A percentile compares a stretch with the other conserved stretches of the same genome.
Conservation (phyloP, 1,140 invertebrate genomes). For the Nomia melanderi region DNA sequence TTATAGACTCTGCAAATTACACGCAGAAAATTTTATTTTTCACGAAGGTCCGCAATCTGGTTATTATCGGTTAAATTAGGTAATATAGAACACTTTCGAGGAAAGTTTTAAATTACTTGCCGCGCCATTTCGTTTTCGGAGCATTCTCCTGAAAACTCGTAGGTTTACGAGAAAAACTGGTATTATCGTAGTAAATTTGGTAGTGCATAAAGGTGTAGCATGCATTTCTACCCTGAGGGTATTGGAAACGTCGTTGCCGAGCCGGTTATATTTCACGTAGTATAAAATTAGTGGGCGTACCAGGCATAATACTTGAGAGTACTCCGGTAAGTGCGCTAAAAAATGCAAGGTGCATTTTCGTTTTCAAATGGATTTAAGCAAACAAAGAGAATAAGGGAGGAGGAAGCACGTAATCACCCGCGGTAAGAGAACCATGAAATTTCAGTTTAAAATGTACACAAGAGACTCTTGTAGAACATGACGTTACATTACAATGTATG, state of each 20-base stretch:
- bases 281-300: constrained; percentile 51
- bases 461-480: too few relatives aligned
- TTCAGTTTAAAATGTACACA: background rate
- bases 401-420: background rate
- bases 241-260: constrained; percentile 53
- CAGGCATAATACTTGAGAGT: constrained; percentile 54
- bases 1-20: too few relatives aligned
- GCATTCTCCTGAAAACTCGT: background rate
- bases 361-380: constrained; percentile 26
- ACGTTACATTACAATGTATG: too few relatives aligned
- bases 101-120: background rate
- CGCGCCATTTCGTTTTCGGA: constrained; percentile 2
- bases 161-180: constrained; percentile 16
- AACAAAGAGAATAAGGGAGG: background rate
- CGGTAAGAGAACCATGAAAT: background rate
- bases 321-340: constrained; percentile 62
- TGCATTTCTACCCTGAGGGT: constrained; percentile 41
- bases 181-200: constrained; percentile 54
- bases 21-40: too few relatives aligned
- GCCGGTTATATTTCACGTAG: constrained; percentile 51
- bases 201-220: constrained; percentile 16
- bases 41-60: too few relatives aligned
- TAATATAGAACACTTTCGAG: background rate
- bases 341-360: constrained; percentile 56
- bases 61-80: background rate